phyloP scores from a whole-genome alignment of 2,888 invertebrate genomes.

The Tenthredo amoena region DNA sequence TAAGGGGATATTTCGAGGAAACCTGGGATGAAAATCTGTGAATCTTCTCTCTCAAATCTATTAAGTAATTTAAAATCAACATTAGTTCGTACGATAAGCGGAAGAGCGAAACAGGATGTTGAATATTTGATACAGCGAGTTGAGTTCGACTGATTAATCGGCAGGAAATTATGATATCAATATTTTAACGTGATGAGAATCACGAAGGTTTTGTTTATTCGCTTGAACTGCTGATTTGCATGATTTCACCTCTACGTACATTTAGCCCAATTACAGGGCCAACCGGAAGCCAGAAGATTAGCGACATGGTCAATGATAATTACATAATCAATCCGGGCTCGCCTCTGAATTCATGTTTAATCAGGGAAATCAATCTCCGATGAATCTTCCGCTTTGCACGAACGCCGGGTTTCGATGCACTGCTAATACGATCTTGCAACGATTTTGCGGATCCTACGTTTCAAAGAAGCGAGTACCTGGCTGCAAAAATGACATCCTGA shows the following conservation, averaged over 20 bases:
- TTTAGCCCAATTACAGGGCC: constrained; percentile 18
- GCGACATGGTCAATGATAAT: constrained; percentile 35
- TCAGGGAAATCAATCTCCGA: constrained; percentile 33
- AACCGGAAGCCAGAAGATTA: constrained; percentile 19
- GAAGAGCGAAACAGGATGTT: neutral
- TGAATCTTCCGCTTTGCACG: constrained; percentile 6
- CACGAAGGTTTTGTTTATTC: neutral
- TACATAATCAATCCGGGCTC: constrained; percentile 32
- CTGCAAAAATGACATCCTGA: neutral
- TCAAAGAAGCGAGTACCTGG: neutral
- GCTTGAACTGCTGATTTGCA: constrained; percentile 11
- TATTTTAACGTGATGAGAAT: neutral
- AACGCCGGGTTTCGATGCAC: neutral
- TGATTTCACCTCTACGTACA: neutral
- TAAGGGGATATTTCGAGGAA: neutral
- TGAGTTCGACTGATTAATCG: neutral
- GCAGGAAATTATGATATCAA: neutral
- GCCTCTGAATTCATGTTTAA: constrained; percentile 38
- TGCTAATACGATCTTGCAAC: neutral
- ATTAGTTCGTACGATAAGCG: neutral
- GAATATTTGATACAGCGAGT: neutral
- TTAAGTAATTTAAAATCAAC: neutral
- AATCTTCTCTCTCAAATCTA: neutral
- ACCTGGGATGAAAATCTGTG: neutral
- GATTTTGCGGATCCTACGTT: neutral